Evolutionary conservation across 2,888 invertebrate species (phyloP).

Genomic region (Pachydiplax longipennis): DNA sequence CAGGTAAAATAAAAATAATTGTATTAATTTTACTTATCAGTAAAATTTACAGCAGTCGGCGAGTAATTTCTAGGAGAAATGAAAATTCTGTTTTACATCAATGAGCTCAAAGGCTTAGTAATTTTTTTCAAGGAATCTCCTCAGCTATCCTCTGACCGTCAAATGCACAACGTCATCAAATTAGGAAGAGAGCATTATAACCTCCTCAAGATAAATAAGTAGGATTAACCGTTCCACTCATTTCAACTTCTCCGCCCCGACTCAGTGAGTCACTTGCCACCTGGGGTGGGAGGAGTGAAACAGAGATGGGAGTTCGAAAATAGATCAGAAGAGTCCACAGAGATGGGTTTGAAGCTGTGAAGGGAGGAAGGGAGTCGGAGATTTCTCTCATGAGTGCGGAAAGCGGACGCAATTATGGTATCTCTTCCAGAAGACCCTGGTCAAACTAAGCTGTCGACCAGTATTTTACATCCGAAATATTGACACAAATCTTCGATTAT

Average conservation of each 20-base stretch:
- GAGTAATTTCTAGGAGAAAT: too few species aligned
- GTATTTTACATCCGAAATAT: too few species aligned
- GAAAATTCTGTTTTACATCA: too few species aligned
- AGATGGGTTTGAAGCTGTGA: background rate
- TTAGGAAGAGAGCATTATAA: slow-evolving; percentile 12
- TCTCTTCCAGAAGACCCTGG: background rate
- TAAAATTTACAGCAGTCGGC: too few species aligned
- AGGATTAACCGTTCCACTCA: slow-evolving; percentile 22
- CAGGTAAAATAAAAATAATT: too few species aligned
- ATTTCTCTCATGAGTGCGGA: background rate
- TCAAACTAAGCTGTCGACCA: background rate
- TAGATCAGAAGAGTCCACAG: slow-evolving; percentile 40
- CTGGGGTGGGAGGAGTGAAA: background rate
- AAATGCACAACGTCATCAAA: background rate
- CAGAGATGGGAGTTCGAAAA: background rate
- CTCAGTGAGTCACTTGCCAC: slow-evolving; percentile 34
- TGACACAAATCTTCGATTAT: too few species aligned
- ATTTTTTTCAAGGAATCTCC: background rate
- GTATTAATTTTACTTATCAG: too few species aligned
- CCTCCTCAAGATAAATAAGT: slow-evolving; percentile 28
- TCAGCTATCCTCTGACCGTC: background rate
- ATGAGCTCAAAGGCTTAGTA: too few species aligned
- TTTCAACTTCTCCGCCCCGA: background rate
- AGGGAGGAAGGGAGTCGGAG: background rate
- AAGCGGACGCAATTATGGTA: background rate